Evolutionary conservation across 2,797 vertebrate species (phyloP).

Genomic region (Eupleurogrammus muticus): DNA sequence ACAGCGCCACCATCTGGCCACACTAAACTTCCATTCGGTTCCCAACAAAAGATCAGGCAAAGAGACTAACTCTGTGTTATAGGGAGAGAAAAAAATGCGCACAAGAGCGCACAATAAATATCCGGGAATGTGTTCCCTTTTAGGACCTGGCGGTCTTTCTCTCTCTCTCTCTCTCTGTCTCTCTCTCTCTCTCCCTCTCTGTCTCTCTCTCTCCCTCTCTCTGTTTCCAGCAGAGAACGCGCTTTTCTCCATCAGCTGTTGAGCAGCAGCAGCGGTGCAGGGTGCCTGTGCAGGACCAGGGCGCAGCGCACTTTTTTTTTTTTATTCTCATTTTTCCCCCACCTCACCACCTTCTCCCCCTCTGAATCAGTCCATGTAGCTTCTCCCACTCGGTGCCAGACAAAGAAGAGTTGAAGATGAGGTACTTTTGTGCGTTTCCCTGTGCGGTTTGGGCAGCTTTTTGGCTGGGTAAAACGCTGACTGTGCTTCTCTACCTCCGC

Average conservation of each 20-base stretch:
- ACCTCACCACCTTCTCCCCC: not conserved
- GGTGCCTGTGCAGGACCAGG: constrained; percentile 18
- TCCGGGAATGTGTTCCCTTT: constrained; percentile 23
- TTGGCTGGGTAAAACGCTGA: not conserved
- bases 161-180: constrained; percentile 10
- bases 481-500: constrained; percentile 57
- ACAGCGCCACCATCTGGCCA: too few relatives aligned
- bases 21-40: too few relatives aligned
- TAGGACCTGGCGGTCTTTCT: constrained; percentile 80
- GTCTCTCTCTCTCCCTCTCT: not conserved
- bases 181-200: constrained; percentile 2
- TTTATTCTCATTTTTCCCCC: too few relatives aligned
- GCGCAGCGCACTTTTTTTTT: constrained; percentile 17
- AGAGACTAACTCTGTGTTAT: too few relatives aligned
- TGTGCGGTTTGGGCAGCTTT: not conserved
- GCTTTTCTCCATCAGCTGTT: constrained; percentile 83
- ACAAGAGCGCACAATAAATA: not conserved
- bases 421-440: constrained; percentile 60
- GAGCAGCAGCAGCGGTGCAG: constrained; percentile 19
- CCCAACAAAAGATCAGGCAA: too few relatives aligned
- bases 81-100: too few relatives aligned
- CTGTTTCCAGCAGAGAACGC: constrained; percentile 35
- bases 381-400: constrained; percentile 4
- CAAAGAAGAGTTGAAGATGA: constrained; percentile 74
- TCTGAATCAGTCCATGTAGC: constrained; percentile 61